These are phyloP conservation scores for Archilochus colubris DNA, from an alignment of 2,113 vertebrate species.

Conservation along the genomic window DNA sequence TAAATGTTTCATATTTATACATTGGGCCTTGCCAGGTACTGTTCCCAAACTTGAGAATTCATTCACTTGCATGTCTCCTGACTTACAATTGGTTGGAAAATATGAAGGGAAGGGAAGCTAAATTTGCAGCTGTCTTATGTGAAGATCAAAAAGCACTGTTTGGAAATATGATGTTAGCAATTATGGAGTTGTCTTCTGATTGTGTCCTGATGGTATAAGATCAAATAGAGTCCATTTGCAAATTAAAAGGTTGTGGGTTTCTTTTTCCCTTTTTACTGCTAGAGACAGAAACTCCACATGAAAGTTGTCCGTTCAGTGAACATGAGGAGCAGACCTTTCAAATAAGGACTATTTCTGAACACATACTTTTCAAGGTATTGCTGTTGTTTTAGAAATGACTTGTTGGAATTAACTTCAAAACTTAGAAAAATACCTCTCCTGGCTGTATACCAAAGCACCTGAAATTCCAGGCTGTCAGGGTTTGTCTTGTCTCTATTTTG, in stretches of 20 bases:
- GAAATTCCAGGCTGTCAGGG: background rate
- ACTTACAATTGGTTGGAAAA: background rate
- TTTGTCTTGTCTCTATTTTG: background rate
- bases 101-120: background rate
- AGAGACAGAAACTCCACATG: background rate
- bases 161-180: background rate
- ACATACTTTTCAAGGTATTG: background rate
- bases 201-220: background rate
- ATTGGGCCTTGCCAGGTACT: background rate
- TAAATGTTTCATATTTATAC: background rate
- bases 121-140: background rate
- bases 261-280: background rate
- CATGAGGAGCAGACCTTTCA: background rate
- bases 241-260: background rate
- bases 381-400: background rate
- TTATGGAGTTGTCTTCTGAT: background rate
- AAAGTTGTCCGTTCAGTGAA: background rate
- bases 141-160: background rate
- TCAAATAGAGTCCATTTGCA: background rate
- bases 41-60: background rate
- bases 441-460: background rate
- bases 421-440: background rate
- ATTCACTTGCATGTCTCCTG: background rate
- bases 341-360: background rate
- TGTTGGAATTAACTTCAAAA: constrained; percentile 5